A percentile compares a stretch with the other conserved stretches of the same genome.
Evolutionary conservation across 2,113 vertebrate species (phyloP).

Genomic region (Cinclus cinclus): DNA sequence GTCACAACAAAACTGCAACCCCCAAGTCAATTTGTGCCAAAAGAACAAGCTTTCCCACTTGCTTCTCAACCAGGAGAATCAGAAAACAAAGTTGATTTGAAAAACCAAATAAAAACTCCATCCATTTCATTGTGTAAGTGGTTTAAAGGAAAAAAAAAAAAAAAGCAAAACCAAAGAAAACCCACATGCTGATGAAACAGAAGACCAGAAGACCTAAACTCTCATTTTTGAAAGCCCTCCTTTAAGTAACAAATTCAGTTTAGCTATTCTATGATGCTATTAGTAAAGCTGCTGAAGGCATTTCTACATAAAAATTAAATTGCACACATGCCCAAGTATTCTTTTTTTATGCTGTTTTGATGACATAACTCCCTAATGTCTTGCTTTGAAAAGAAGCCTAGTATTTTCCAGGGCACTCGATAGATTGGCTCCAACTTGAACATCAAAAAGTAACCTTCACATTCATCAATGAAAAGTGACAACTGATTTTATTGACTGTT

Average conservation of each 20-base stretch:
- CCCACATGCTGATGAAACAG: background rate
- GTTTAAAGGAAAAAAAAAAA: background rate
- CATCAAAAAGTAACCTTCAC: conserved; percentile 30
- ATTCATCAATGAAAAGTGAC: conserved; percentile 63
- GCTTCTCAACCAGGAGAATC: background rate
- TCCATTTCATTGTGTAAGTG: background rate
- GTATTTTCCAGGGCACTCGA: background rate
- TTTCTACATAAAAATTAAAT: conserved; percentile 7
- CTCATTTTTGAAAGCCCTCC: background rate
- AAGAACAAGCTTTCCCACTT: background rate
- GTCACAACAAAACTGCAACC: background rate
- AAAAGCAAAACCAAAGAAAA: background rate
- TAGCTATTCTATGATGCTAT: background rate
- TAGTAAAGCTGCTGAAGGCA: conserved; percentile 13
- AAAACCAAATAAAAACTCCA: background rate
- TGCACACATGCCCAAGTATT: background rate
- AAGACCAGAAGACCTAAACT: background rate
- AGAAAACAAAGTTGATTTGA: background rate
- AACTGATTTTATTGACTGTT: conserved; percentile 72
- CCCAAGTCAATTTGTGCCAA: background rate
- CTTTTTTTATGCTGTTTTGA: conserved; percentile 6
- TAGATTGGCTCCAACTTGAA: background rate
- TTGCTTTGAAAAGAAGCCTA: conserved; percentile 21
- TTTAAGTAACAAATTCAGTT: background rate
- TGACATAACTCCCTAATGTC: background rate